phyloP scores from a whole-genome alignment of 2,797 vertebrate species.

The Mastacembelus armatus region DNA sequence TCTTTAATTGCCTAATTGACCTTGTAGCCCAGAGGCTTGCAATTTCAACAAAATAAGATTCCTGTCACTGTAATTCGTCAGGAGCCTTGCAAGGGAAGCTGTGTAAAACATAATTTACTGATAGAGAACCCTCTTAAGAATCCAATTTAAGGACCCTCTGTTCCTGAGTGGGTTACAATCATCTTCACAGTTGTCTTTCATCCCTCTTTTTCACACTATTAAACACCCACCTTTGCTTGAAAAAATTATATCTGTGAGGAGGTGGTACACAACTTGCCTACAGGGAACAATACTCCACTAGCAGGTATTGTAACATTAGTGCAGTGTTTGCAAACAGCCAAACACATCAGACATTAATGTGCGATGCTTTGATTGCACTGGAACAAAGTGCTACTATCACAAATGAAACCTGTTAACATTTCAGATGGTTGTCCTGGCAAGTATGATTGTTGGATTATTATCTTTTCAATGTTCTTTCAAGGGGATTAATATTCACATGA shows the following conservation, averaged over 20 bases:
- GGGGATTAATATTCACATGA: slow-evolving; percentile 22
- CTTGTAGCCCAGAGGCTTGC: slow-evolving; percentile 42
- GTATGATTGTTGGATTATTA: slow-evolving; percentile 14
- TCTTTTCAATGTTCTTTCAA: slow-evolving; percentile 5
- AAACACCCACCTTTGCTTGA: slow-evolving; percentile 43
- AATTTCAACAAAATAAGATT: slow-evolving; percentile 49
- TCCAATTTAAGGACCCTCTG: slow-evolving; percentile 36
- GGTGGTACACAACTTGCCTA: slow-evolving; percentile 36
- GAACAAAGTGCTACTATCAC: slow-evolving; percentile 39
- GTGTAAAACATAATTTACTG: slow-evolving; percentile 45
- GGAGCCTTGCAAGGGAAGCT: not conserved
- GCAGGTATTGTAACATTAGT: slow-evolving; percentile 31
- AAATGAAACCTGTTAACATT: slow-evolving; percentile 26
- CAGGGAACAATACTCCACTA: slow-evolving; percentile 27
- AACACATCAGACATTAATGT: slow-evolving; percentile 21
- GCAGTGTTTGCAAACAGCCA: slow-evolving; percentile 41
- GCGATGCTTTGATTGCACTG: slow-evolving; percentile 36
- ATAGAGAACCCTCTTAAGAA: slow-evolving; percentile 34
- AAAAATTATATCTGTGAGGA: slow-evolving; percentile 27
- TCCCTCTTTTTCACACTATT: slow-evolving; percentile 45
- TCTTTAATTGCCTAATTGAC: slow-evolving; percentile 53
- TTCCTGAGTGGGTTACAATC: slow-evolving; percentile 35
- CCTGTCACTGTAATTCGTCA: slow-evolving; percentile 42
- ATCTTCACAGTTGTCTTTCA: slow-evolving; percentile 46
- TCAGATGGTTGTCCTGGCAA: not conserved